Evolutionary conservation across 2,888 invertebrate genomes (phyloP), one percentile per base, ranked within the genome.

Genomic region (Harpalus rubripes): DNA sequence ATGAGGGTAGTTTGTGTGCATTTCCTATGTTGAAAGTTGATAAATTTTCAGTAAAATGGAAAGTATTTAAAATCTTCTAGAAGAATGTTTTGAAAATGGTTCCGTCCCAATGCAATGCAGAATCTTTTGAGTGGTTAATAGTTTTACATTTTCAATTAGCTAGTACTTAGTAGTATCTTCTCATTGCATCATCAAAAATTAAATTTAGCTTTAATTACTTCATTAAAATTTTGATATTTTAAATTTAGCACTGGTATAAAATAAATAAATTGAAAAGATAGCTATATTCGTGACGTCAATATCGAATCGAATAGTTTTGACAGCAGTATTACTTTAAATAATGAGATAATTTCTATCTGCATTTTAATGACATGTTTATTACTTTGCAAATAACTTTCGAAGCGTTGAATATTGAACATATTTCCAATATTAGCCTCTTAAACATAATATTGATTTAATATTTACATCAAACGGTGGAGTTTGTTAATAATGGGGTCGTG

Each of bases 381-480:
- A 84, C 85, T 85, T 79, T 44, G 44, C 85, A 58, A 84, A 84
- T 39, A 80, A 44, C 72, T 58, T 0, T 3, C 12, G n/a, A 44
- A 32, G 5, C 5, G 16, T 15, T 26, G 26, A 63, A 68, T 59
- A 85, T 15, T 26, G 26, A 63, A 68, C 68, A 85, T 81, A 86
- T 85, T 84, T 81, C 68, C 74, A 81, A 56, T 32, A 56, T 26
- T 63, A 61, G 74, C 15, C 26, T n/a, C 61, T 39, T 32, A 32
- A 15, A 26, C 12, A 82, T 61, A 58, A 72, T 59, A 65, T 61
- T 82, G 68, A 68, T 79, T 74, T 84, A 78, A 81, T 74, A 72
- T 85, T 84, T 81, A 81, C 65, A 85, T 85, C 85, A 85, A 85
- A 76, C 85, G 79, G 15, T 3, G 16, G 4, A 15, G n/a, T n/a